Conservation (phyloP, 1,140 invertebrate species). For the Globodera ellingtonae region DNA sequence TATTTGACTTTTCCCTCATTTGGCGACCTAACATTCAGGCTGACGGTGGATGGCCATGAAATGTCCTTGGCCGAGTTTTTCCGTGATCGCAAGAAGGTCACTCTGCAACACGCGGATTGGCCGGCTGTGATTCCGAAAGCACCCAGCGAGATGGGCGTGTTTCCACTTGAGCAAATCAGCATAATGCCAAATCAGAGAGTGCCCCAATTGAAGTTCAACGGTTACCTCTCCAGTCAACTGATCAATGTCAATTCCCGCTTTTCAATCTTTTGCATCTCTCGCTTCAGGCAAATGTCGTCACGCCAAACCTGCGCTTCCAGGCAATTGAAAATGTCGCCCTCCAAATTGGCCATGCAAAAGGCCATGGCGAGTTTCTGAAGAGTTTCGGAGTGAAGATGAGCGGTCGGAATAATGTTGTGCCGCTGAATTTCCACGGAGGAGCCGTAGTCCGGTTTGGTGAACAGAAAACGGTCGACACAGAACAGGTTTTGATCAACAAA, state of each 20-base stretch:
- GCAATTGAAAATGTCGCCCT: slow-evolving; percentile 7
- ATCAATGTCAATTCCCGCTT: background rate
- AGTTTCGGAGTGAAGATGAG: slow-evolving; percentile 25
- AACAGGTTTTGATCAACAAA: background rate
- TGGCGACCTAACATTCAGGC: slow-evolving; percentile 7
- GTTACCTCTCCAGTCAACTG: slow-evolving; percentile 22
- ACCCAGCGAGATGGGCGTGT: slow-evolving; percentile 22
- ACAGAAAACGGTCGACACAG: slow-evolving; percentile 2
- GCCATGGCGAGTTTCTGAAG: slow-evolving; percentile 14
- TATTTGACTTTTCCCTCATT: background rate
- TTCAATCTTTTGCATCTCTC: background rate
- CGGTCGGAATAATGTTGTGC: slow-evolving; percentile 10
- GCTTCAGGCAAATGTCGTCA: slow-evolving; percentile 15
- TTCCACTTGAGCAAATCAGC: slow-evolving; percentile 12
- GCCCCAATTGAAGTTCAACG: slow-evolving; percentile 19
- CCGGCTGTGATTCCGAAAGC: slow-evolving; percentile 15
- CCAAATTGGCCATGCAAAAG: slow-evolving; percentile 9
- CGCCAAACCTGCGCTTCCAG: slow-evolving; percentile 12
- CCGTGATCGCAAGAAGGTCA: slow-evolving; percentile 8
- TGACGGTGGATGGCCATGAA: slow-evolving; percentile 28
- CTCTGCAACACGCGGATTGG: slow-evolving; percentile 21
- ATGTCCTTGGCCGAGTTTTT: slow-evolving; percentile 29
- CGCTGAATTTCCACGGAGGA: slow-evolving; percentile 4
- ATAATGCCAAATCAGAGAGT: slow-evolving; percentile 34
- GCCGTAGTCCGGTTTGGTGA: slow-evolving; percentile 16